These are phyloP conservation scores for Scaptomyza parva DNA, from an alignment of 2,888 invertebrate genomes.

Conservation along the genomic window DNA sequence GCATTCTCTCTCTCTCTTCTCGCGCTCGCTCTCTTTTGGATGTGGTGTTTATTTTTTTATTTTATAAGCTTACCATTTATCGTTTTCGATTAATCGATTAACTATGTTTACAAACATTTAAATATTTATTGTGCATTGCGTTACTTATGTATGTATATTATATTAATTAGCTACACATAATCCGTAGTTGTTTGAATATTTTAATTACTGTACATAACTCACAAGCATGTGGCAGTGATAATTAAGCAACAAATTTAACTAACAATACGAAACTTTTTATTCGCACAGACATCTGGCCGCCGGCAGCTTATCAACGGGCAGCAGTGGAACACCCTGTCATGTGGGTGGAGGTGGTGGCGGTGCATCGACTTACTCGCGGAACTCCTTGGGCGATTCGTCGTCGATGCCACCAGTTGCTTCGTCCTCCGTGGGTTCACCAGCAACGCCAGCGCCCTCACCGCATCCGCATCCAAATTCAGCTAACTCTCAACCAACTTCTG, in stretches of 20 bases:
- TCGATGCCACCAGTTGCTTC: conserved; percentile 80
- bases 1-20: conserved; percentile 2
- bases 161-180: conserved; percentile 18
- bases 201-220: conserved; percentile 39
- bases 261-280: not conserved
- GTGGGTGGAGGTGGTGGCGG: conserved; percentile 84
- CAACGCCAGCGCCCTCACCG: conserved; percentile 88
- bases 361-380: conserved; percentile 89
- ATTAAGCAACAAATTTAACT: not conserved
- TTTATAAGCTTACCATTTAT: conserved; percentile 27
- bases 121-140: conserved; percentile 13
- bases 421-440: conserved; percentile 87
- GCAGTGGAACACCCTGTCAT: conserved; percentile 68
- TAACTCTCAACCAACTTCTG: conserved; percentile 90
- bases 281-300: conserved; percentile 56
- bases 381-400: conserved; percentile 82
- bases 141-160: conserved; percentile 5
- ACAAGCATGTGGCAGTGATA: conserved; percentile 36
- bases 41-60: conserved; percentile 42
- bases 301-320: conserved; percentile 86
- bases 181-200: conserved; percentile 31
- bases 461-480: conserved; percentile 88
- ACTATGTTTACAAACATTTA: conserved; percentile 12
- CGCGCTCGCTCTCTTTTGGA: conserved; percentile 19
- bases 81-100: conserved; percentile 48